Conservation (phyloP, 2,113 vertebrate species). For the Gnathonemus longibarbis region DNA sequence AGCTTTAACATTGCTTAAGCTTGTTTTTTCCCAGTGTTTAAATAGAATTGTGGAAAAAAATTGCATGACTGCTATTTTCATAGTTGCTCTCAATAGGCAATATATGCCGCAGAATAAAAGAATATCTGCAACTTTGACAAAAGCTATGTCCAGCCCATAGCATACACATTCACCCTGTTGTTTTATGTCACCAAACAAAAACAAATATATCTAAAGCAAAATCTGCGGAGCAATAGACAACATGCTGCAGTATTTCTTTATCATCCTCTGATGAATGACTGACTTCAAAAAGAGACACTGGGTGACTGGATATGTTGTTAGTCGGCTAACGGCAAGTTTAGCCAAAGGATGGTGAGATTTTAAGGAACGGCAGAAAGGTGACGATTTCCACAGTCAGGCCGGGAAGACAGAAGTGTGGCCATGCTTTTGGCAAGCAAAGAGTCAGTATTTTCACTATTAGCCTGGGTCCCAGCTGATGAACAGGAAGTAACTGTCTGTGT, state of each 20-base stretch:
- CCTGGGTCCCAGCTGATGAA: constrained; percentile 23
- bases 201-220: not conserved
- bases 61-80: not conserved
- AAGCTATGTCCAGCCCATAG: not conserved
- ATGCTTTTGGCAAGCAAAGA: not conserved
- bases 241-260: not conserved
- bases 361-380: not conserved
- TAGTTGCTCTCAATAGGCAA: not conserved
- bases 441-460: not conserved
- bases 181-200: not conserved
- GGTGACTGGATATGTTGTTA: not conserved
- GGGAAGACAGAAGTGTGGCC: not conserved
- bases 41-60: not conserved
- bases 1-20: not conserved
- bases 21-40: not conserved
- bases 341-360: not conserved
- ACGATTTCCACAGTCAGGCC: not conserved
- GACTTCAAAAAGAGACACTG: not conserved
- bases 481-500: constrained; percentile 45
- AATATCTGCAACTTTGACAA: not conserved
- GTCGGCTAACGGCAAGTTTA: not conserved
- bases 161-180: not conserved
- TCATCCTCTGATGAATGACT: not conserved
- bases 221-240: not conserved
- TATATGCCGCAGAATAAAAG: not conserved